Percentiles rank a stretch among this genome's conserved stretches.
These are phyloP conservation scores for Chaetura pelagica DNA, from an alignment of 2,113 vertebrate species.

Conservation along the genomic window DNA sequence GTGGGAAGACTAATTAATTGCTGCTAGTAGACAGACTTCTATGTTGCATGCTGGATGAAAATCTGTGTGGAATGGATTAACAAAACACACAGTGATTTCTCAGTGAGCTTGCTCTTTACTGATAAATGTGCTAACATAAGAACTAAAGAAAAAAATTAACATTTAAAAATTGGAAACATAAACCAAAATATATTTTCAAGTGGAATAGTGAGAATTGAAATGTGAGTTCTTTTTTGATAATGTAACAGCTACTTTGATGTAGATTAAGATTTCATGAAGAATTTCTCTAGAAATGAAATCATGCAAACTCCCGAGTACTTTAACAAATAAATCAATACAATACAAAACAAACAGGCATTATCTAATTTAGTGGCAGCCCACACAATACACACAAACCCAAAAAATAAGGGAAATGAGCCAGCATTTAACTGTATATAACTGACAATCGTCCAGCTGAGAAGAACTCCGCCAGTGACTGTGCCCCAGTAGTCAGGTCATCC, in stretches of 20 bases:
- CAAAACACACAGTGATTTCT: not conserved
- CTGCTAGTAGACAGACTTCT: not conserved
- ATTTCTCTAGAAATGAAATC: slow-evolving; percentile 21
- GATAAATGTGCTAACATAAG: not conserved
- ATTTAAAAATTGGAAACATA: not conserved
- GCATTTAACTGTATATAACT: not conserved
- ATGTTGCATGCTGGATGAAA: not conserved
- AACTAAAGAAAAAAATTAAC: not conserved
- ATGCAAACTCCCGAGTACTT: not conserved
- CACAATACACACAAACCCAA: not conserved
- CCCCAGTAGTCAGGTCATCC: not conserved
- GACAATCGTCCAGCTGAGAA: not conserved
- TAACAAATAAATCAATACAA: slow-evolving; percentile 32
- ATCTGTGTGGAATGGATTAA: not conserved
- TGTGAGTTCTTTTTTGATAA: not conserved
- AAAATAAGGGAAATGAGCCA: not conserved
- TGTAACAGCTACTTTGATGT: not conserved
- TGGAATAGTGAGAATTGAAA: not conserved
- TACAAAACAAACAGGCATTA: not conserved
- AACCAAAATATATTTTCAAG: not conserved
- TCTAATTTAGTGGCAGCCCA: not conserved
- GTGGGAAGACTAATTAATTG: slow-evolving; percentile 2
- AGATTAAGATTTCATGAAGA: slow-evolving; percentile 43
- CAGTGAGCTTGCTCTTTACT: not conserved
- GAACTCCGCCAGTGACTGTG: not conserved